Evolutionary conservation across 2,113 vertebrate genomes (phyloP).

Genomic region (Psittacus erithacus): DNA sequence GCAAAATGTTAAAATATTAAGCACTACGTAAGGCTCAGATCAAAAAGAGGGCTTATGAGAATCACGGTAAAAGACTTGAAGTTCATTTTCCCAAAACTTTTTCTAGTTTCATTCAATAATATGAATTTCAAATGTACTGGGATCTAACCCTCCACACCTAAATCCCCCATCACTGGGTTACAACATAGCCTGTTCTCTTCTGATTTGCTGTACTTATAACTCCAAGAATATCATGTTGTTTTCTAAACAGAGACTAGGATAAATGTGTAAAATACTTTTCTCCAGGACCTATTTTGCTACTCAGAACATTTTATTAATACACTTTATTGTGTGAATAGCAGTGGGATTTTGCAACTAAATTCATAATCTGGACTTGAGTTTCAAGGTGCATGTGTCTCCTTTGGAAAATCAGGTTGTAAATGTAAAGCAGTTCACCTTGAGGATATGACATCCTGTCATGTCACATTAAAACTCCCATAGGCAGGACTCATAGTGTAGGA

Average conservation of each 20-base stretch:
- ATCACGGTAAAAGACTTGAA: background rate
- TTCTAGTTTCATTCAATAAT: background rate
- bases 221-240: background rate
- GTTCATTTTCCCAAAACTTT: background rate
- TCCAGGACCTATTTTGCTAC: background rate
- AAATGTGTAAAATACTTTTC: background rate
- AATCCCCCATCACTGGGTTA: background rate
- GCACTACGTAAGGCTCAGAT: background rate
- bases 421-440: background rate
- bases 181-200: background rate
- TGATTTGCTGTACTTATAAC: background rate
- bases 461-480: background rate
- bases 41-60: background rate
- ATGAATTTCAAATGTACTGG: background rate
- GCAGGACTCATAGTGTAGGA: background rate
- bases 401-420: background rate
- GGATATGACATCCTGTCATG: background rate
- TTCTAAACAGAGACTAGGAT: background rate
- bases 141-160: background rate
- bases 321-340: background rate
- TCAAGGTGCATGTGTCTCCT: background rate
- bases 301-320: background rate
- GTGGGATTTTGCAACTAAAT: background rate
- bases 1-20: slow-evolving; percentile 37
- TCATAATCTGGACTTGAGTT: background rate